Conservation (phyloP, 2,113 vertebrate genomes). For the Bettongia penicillata region DNA sequence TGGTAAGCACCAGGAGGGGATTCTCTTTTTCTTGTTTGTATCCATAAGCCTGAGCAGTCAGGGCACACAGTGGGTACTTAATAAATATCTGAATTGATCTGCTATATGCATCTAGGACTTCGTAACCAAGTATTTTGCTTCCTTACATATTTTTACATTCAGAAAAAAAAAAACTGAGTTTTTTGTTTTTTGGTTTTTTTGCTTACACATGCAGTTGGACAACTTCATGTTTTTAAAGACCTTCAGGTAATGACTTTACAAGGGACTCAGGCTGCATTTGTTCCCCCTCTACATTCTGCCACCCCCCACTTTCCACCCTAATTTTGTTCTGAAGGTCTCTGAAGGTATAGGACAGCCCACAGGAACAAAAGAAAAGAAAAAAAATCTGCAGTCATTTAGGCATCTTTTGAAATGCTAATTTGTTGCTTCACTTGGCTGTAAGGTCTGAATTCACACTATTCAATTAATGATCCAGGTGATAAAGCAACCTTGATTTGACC, state of each 20-base stretch:
- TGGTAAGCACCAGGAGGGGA: background rate
- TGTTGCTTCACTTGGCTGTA: background rate
- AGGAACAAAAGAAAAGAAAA: background rate
- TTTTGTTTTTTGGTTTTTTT: background rate
- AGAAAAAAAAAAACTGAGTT: background rate
- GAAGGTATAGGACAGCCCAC: background rate
- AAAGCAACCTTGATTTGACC: background rate
- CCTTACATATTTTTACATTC: background rate
- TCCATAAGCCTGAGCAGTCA: background rate
- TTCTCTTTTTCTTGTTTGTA: background rate
- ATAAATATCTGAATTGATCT: background rate
- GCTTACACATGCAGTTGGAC: background rate
- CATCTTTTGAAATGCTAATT: background rate
- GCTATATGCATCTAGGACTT: background rate
- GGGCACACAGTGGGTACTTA: background rate
- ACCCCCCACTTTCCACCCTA: background rate
- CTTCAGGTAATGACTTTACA: background rate
- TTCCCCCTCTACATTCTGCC: background rate
- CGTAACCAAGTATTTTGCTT: background rate
- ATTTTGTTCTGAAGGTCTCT: background rate
- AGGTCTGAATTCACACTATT: constrained; percentile 29
- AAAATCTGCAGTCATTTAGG: background rate
- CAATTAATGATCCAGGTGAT: background rate
- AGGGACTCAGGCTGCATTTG: background rate
- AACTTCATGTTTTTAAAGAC: background rate